Conservation (phyloP, 2,797 vertebrate species). For the Spinibarbus caldwelli region DNA sequence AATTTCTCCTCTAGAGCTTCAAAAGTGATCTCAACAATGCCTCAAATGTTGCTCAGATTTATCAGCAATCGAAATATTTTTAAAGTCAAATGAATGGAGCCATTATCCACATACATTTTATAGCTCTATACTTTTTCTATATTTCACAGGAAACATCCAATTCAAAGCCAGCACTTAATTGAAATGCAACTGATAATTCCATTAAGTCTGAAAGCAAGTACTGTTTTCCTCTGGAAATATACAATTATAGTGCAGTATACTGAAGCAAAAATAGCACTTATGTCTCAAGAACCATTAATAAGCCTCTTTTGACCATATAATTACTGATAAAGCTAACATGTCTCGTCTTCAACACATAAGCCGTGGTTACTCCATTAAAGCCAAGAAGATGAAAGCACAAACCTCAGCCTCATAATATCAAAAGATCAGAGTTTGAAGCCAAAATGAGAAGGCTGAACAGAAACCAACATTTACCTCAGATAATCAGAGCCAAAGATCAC, state of each 20-base stretch:
- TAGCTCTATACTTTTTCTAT: background rate
- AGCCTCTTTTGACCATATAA: background rate
- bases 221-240: background rate
- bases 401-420: background rate
- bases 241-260: background rate
- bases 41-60: background rate
- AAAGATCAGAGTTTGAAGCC: conserved; percentile 5
- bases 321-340: background rate
- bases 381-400: conserved; percentile 1
- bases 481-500: background rate
- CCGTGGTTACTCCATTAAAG: background rate
- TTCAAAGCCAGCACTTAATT: background rate
- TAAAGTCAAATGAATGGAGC: background rate
- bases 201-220: background rate
- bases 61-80: too few relatives aligned
- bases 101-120: background rate
- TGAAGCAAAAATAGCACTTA: conserved; percentile 7
- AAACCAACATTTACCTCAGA: background rate
- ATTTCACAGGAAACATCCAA: background rate
- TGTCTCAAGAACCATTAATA: conserved; percentile 17
- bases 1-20: background rate
- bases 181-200: background rate
- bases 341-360: background rate
- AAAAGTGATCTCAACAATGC: background rate
- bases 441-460: background rate